Evolutionary conservation across 2,888 invertebrate genomes (phyloP).

Genomic region (Orthosia incerta): DNA sequence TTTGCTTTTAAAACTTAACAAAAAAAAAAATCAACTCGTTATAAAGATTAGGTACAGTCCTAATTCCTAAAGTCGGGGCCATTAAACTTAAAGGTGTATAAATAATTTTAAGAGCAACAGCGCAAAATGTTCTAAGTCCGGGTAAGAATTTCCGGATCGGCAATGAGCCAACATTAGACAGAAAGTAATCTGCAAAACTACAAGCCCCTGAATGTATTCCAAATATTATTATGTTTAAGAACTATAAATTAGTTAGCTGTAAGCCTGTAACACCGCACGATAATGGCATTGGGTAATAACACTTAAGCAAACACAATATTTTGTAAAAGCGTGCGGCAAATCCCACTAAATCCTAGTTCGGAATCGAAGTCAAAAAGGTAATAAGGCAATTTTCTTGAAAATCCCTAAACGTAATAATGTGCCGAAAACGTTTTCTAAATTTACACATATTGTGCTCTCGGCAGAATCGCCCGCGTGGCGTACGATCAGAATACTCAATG

Average conservation of each 20-base stretch:
- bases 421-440: conserved; percentile 90
- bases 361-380: conserved; percentile 88
- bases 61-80: conserved; percentile 40
- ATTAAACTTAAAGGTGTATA: conserved; percentile 55
- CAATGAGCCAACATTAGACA: conserved; percentile 51
- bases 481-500: conserved; percentile 88
- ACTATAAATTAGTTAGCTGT: conserved; percentile 50
- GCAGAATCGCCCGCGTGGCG: conserved; percentile 85
- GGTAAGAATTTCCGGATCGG: conserved; percentile 57
- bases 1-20: conserved; percentile 15
- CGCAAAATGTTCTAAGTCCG: conserved; percentile 50
- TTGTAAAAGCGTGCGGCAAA: conserved; percentile 77
- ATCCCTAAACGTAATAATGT: conserved; percentile 90
- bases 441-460: conserved; percentile 89
- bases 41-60: conserved; percentile 32
- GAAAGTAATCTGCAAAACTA: conserved; percentile 57
- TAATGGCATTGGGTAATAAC: conserved; percentile 65
- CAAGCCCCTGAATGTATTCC: conserved; percentile 38
- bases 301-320: conserved; percentile 73
- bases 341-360: conserved; percentile 85
- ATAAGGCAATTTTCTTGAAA: conserved; percentile 90
- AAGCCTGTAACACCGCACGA: conserved; percentile 28
- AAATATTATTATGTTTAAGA: conserved; percentile 40
- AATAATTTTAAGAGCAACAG: conserved; percentile 47
- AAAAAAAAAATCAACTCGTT: conserved; percentile 37